These are phyloP conservation scores for Lucilia sericata DNA, from an alignment of 1,140 invertebrate species.

Conservation along the genomic window DNA sequence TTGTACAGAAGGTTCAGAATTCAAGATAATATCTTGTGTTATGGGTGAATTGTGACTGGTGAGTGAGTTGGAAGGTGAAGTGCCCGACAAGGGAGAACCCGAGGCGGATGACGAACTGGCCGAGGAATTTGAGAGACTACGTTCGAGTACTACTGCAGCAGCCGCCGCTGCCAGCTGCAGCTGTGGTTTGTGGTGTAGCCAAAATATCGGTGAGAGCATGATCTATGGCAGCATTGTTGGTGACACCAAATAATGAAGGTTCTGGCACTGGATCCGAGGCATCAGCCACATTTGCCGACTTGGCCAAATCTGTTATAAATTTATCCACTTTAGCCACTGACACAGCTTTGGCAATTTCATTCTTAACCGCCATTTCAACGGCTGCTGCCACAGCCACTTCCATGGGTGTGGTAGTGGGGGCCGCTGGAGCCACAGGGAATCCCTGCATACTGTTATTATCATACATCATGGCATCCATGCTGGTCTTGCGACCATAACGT, in stretches of 20 bases:
- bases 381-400: slow-evolving; percentile 55
- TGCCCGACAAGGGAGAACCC: slow-evolving; percentile 51
- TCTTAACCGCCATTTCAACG: slow-evolving; percentile 68
- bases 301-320: slow-evolving; percentile 62
- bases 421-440: slow-evolving; percentile 52
- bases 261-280: slow-evolving; percentile 52
- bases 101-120: slow-evolving; percentile 51
- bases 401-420: slow-evolving; percentile 54
- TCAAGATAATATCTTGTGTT: slow-evolving; percentile 66
- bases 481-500: slow-evolving; percentile 57
- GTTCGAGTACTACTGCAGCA: slow-evolving; percentile 54
- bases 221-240: slow-evolving; percentile 55
- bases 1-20: slow-evolving; percentile 60
- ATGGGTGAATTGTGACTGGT: slow-evolving; percentile 58
- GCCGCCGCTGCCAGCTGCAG: slow-evolving; percentile 45
- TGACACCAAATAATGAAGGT: slow-evolving; percentile 38
- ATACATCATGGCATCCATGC: slow-evolving; percentile 64
- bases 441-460: slow-evolving; percentile 63
- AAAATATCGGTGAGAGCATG: slow-evolving; percentile 61
- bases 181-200: slow-evolving; percentile 47
- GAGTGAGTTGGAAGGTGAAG: slow-evolving; percentile 55
- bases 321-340: slow-evolving; percentile 60
- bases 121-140: slow-evolving; percentile 59
- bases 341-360: slow-evolving; percentile 67
- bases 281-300: slow-evolving; percentile 57